A percentile compares a stretch with the other conserved stretches of the same genome.
phyloP scores from a whole-genome alignment of 1,140 invertebrate genomes.

The Brachionus rubens region DNA sequence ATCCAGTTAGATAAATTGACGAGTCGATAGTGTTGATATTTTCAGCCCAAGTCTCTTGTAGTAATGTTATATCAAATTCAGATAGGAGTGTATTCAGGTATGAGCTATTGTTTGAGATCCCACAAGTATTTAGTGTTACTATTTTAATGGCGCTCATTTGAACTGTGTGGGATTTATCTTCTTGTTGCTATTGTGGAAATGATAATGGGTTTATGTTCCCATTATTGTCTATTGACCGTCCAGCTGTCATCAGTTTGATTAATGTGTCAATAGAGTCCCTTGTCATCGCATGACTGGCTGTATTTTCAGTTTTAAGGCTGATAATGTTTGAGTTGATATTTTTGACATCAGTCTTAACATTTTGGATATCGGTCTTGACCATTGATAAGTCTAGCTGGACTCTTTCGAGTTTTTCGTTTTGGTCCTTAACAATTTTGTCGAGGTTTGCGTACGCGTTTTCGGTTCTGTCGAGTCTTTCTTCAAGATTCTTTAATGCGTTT shows the following conservation, averaged over 20 bases:
- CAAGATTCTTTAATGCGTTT: neutral
- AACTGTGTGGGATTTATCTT: neutral
- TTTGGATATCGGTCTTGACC: too few relatives aligned
- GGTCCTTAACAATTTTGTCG: too few relatives aligned
- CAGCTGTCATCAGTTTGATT: too few relatives aligned
- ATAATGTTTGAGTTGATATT: too few relatives aligned
- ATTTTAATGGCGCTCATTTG: neutral
- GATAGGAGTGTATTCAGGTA: neutral
- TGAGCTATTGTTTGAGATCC: neutral
- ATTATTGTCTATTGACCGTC: too few relatives aligned
- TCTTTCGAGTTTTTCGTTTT: too few relatives aligned
- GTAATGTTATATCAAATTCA: neutral
- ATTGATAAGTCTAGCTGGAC: too few relatives aligned
- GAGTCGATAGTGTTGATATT: neutral
- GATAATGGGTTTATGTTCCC: neutral
- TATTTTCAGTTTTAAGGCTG: too few relatives aligned
- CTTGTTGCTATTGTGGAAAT: neutral
- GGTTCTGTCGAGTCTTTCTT: neutral
- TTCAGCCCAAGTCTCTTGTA: slow-evolving; percentile 5
- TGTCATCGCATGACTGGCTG: too few relatives aligned
- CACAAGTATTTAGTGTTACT: neutral
- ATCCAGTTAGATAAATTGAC: neutral
- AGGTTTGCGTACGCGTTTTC: too few relatives aligned
- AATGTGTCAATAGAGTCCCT: too few relatives aligned
- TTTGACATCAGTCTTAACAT: too few relatives aligned